phyloP scores from a whole-genome alignment of 2,113 vertebrate species.

The Eclectus roratus region DNA sequence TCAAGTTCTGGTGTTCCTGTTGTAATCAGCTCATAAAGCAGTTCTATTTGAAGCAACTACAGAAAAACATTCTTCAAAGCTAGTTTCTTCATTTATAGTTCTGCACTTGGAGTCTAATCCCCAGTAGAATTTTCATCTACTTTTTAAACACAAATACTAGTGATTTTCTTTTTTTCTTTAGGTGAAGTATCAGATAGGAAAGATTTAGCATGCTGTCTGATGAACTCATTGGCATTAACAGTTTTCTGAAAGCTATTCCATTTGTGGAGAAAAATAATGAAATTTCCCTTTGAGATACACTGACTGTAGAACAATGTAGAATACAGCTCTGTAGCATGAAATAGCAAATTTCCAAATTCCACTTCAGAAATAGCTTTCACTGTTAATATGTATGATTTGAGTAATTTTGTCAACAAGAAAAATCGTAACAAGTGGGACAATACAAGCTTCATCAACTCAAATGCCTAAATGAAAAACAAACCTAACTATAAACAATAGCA shows the following conservation, averaged over 20 bases:
- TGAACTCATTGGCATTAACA: not conserved
- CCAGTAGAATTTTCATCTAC: not conserved
- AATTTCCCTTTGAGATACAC: not conserved
- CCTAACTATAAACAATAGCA: not conserved
- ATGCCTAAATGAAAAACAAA: not conserved
- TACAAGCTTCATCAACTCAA: not conserved
- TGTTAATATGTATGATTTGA: not conserved
- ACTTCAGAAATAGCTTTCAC: not conserved
- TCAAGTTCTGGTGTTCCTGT: not conserved
- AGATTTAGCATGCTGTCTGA: not conserved
- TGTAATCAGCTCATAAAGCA: slow-evolving; percentile 1
- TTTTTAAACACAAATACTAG: not conserved
- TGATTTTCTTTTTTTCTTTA: not conserved
- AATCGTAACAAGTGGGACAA: not conserved
- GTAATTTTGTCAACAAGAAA: not conserved
- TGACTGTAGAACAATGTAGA: not conserved
- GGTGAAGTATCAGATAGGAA: not conserved
- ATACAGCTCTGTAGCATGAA: not conserved
- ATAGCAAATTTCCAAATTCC: not conserved
- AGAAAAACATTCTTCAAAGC: slow-evolving; percentile 15
- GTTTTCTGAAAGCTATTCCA: not conserved
- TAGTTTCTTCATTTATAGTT: not conserved
- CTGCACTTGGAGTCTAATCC: not conserved
- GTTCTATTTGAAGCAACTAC: not conserved
- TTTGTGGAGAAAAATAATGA: not conserved